Evolutionary conservation across 1,140 invertebrate genomes (phyloP), one percentile per base, ranked within the genome.

Genomic region (Sycophaga agraensis): DNA sequence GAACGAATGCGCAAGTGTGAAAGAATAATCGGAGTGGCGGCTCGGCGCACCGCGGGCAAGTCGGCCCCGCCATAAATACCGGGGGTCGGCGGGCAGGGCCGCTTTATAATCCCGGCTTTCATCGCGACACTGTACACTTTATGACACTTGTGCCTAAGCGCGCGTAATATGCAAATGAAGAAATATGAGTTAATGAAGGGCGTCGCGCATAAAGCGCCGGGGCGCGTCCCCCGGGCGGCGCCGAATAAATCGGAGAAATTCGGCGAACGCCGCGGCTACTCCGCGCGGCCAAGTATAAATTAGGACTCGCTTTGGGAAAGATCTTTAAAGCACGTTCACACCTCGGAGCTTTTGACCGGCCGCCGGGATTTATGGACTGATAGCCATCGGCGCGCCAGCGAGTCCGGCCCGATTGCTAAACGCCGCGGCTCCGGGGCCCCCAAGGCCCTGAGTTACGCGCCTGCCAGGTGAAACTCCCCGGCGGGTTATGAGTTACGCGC

Each of bases 241-340:
- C 4, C 5, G 43, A 34, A 60, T 43, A 60, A 53, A 55, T 48
- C 39, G n/a, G n/a, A n/a, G 24, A 46, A 48, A 51, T 49, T 55
- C 59, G 37, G 9, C 51, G 59, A 62, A 62, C 31, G 49, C 37
- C 17, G 48, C 43, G n/a, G 21, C 48, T 34, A 31, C 43, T 42
- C 37, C n/a, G n/a, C n/a, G n/a, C n/a, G n/a, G n/a, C n/a, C n/a
- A n/a, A n/a, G 46, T 50, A 49, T 59, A 50, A 40, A 59, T 50
- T 59, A 59, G 24, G 4, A 40, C 21, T 22, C 45, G 19, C 37
- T 61, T 61, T 37, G 59, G 51, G 31, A 62, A 49, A 55, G 49
- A 62, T 62, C 24, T 42, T 62, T 48, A 35, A 43, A 56, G 57
- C 51, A 56, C 60, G 60, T 63, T 63, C 60, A 63, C 60, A 63